Evolutionary conservation across 2,888 invertebrate species (phyloP), one percentile per base, ranked within the genome.

Genomic region (Beris chalybata): DNA sequence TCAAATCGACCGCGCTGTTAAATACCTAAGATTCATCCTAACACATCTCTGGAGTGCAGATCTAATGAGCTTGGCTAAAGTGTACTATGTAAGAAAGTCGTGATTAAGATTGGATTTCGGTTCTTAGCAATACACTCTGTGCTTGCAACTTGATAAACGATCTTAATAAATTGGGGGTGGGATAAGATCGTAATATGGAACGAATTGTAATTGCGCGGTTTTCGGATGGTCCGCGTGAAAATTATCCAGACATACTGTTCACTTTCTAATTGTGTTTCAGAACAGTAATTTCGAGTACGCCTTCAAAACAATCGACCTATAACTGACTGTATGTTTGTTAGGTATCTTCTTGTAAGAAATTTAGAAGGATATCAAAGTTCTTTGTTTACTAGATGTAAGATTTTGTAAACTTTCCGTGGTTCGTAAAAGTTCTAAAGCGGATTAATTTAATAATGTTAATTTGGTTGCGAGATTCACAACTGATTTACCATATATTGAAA

Each of bases 101-200:
- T 61, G 61, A 50, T 61, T 12, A 50, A 50, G 50, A 50, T 52
- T 38, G 22, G 61, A n/a, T 29, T 50, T 52, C 22, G 11, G 29
- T 47, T 61, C 38, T 61, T 38, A 15, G 29, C n/a, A 38, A 43
- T 38, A n/a, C 48, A 29, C 12, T 5, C 22, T 50, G 38, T 31
- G 15, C 5, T 61, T 61, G 61, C 61, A 22, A 61, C 52, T 50
- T 61, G 61, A 61, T 61, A 47, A 61, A 61, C 61, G 61, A 61
- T 61, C 61, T 61, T 43, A 61, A 61, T 52, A 61, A 61, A 61
- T 61, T 61, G 61, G 61, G 61, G 61, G 61, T 61, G 61, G 61
- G 22, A 50, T 38, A 38, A 50, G 43, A 61, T 61, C 61, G 50
- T 61, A 50, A 61, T 52, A 32, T 52, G 50, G 31, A 61, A 61